Percentiles rank a stretch among this genome's conserved stretches.
phyloP scores from a whole-genome alignment of 2,113 vertebrate species.

The Rhinogobius similis region DNA sequence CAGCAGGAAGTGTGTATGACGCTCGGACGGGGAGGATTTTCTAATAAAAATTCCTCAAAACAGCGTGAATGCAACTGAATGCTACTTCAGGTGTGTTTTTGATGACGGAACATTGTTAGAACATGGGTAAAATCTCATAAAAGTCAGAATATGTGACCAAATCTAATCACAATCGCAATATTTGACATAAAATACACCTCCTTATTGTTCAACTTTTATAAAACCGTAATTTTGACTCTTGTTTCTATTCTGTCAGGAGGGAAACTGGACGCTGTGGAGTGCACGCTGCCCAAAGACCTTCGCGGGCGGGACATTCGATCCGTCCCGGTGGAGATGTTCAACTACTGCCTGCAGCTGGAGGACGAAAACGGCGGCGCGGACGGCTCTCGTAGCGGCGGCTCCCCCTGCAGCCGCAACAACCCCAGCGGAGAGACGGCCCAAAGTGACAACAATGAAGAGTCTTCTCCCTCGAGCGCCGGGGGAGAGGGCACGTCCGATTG shows the following conservation, averaged over 20 bases:
- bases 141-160: too few relatives aligned
- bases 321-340: slow-evolving; percentile 98
- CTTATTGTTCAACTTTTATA: too few relatives aligned
- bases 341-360: slow-evolving; percentile 94
- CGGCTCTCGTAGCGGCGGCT: slow-evolving; percentile 61
- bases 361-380: slow-evolving; percentile 82
- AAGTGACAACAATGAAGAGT: slow-evolving; percentile 63
- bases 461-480: slow-evolving; percentile 73
- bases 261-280: slow-evolving; percentile 92
- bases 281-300: slow-evolving; percentile 95
- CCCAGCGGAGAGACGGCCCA: slow-evolving; percentile 51
- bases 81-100: too few relatives aligned
- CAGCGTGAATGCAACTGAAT: too few relatives aligned
- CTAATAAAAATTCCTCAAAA: too few relatives aligned
- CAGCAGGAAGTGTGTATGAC: too few relatives aligned
- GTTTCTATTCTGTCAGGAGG: slow-evolving; percentile 79
- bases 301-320: slow-evolving; percentile 93
- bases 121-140: too few relatives aligned
- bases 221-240: too few relatives aligned
- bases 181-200: too few relatives aligned
- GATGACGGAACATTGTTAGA: too few relatives aligned
- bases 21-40: too few relatives aligned
- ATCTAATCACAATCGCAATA: too few relatives aligned
- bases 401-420: slow-evolving; percentile 82
- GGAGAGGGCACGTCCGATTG: slow-evolving; percentile 69